Evolutionary conservation across 1,140 invertebrate genomes (phyloP).

Genomic region (Eciton burchellii): DNA sequence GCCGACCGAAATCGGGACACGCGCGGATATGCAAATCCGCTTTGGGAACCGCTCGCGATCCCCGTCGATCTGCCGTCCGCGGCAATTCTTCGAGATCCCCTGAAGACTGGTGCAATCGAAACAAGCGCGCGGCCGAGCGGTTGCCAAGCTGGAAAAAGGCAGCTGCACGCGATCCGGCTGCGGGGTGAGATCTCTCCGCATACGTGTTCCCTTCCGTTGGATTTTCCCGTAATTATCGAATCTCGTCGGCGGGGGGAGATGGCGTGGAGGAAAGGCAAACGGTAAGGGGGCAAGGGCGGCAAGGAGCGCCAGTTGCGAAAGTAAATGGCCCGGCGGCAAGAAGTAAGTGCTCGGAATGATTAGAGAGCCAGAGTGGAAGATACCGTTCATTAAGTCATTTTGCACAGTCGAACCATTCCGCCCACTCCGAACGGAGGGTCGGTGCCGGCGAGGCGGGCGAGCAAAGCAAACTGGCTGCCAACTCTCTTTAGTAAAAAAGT

Average conservation of each 20-base stretch:
- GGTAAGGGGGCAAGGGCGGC: neutral
- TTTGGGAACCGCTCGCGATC: slow-evolving; percentile 51
- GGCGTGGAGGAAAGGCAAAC: neutral
- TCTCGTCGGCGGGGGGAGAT: slow-evolving; percentile 14
- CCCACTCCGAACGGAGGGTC: slow-evolving; percentile 57
- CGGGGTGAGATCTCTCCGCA: slow-evolving; percentile 29
- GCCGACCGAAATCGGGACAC: slow-evolving; percentile 8
- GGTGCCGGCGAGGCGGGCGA: slow-evolving; percentile 53
- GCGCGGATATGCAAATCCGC: slow-evolving; percentile 43
- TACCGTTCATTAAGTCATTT: slow-evolving; percentile 77
- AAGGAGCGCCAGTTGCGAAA: slow-evolving; percentile 73
- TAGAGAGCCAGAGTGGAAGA: slow-evolving; percentile 73
- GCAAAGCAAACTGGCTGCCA: slow-evolving; percentile 71
- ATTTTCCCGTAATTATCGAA: slow-evolving; percentile 75
- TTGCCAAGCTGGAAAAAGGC: slow-evolving; percentile 37
- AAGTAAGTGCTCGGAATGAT: slow-evolving; percentile 74
- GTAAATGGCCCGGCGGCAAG: slow-evolving; percentile 74
- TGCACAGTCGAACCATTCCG: slow-evolving; percentile 73
- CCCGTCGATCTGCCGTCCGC: neutral
- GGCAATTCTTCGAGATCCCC: neutral
- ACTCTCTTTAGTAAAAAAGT: slow-evolving; percentile 68
- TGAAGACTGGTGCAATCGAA: slow-evolving; percentile 39
- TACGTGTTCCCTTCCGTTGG: slow-evolving; percentile 59
- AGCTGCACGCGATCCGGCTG: slow-evolving; percentile 61
- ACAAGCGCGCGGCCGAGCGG: slow-evolving; percentile 1